Base-by-base conservation (phyloP, 2,888 invertebrate species). In the Monoplex corrugatus region DNA sequence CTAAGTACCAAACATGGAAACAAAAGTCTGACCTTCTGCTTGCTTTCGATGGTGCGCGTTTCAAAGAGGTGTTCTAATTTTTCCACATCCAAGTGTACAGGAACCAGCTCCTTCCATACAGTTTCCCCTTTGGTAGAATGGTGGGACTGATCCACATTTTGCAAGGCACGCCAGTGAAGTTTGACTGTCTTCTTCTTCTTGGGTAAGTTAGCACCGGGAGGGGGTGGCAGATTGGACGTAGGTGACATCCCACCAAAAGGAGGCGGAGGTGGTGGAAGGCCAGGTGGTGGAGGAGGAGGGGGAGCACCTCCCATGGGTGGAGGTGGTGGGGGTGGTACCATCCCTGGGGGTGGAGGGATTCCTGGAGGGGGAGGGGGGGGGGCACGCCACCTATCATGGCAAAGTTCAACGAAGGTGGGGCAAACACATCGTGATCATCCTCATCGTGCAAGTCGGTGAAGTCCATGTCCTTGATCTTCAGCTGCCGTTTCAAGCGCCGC, bases 21-120 rank as follows among this genome's bases (percentile, higher is more conserved):
- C 38, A 23, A 84, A 45, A 2, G 40, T 88, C 97, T 96, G 96
- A 98, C 98, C 98, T 99, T 99, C 92, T 98, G 98, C 94, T 98
- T 97, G 94, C 99, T 97, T 97, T 99, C 99, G 96, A 99, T 99
- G 92, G 98, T 98, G 94, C 98, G 97, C 57, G 98, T 98, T 96
- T 99, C 99, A 96, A 99, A 99, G 90, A 99, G 97, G 96, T 99
- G 98, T 95, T 99, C 99, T 94, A 99, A 96, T 96, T 98, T 98
- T 94, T 98, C 98, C 13, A 98, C 98, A 96, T 99, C 99, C 44
- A 99, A 97, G 88, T 97, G 97, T 10, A 99, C 97, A 45, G 98
- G 97, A 72, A 94, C 92, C 75, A 95, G 91, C 89, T 95, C 93
- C 87, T 94, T 95, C 96, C 96, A 96, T 89, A 96, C 94, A 45